Evolutionary conservation across 2,797 vertebrate genomes (phyloP).

Genomic region (Bradypodion ventrale): DNA sequence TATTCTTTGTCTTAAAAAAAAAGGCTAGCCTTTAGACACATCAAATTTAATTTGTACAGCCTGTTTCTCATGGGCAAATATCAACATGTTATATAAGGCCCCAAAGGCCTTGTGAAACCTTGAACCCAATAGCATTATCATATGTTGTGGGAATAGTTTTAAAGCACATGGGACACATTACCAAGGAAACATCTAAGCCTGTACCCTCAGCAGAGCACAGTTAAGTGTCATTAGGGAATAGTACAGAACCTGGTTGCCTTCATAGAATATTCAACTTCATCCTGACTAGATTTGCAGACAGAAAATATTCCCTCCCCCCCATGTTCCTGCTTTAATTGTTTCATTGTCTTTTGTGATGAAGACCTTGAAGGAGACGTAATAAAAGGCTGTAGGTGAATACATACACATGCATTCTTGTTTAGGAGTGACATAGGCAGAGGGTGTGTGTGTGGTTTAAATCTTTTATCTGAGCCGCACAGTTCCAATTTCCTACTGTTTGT

Average conservation of each 20-base stretch:
- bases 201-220: background rate
- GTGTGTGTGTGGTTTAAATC: too few relatives aligned
- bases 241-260: background rate
- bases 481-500: background rate
- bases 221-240: constrained; percentile 28
- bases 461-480: background rate
- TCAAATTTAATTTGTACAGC: constrained; percentile 4
- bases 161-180: constrained; percentile 4
- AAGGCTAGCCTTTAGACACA: constrained; percentile 4
- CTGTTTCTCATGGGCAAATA: constrained; percentile 31
- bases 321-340: background rate
- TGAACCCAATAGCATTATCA: constrained; percentile 19
- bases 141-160: background rate
- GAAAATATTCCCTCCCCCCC: background rate
- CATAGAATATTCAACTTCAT: background rate
- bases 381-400: background rate
- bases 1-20: background rate
- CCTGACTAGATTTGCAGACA: background rate
- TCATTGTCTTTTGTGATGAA: background rate
- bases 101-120: constrained; percentile 1
- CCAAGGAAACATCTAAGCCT: constrained; percentile 6
- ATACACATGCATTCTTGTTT: background rate
- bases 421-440: too few relatives aligned
- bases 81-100: constrained; percentile 15
- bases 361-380: background rate